phyloP scores from a whole-genome alignment of 2,888 invertebrate species.

The Drosophila mettleri region DNA sequence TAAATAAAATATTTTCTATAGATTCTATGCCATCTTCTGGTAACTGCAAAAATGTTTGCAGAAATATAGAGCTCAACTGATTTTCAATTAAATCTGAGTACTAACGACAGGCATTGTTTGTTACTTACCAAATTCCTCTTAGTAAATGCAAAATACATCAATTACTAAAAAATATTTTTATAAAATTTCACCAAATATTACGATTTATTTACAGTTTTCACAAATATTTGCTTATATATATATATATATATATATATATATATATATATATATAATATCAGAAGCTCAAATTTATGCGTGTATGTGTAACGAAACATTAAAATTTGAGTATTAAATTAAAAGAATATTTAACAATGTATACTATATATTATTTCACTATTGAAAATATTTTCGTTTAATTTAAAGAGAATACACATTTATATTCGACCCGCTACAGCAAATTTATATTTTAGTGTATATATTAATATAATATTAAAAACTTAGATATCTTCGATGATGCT shows the following conservation, averaged over 20 bases:
- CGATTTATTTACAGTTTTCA: constrained; percentile 48
- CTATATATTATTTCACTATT: neutral
- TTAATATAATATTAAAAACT: constrained; percentile 62
- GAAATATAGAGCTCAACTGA: no score
- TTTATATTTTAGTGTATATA: constrained; percentile 17
- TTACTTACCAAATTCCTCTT: no score
- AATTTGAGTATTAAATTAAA: neutral
- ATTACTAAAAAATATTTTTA: constrained; percentile 1
- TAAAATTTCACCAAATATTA: constrained; percentile 33
- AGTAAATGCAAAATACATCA: no score
- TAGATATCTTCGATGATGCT: constrained; percentile 63
- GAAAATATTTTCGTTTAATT: neutral
- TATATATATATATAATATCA: neutral
- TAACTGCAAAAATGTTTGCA: no score
- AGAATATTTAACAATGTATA: neutral
- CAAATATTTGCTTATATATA: constrained; percentile 8
- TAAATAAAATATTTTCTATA: no score
- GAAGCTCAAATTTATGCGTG: neutral
- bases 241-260: constrained; percentile 10
- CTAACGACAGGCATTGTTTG: no score
- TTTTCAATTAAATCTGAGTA: no score
- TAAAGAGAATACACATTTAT: neutral
- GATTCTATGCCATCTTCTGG: no score
- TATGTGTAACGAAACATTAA: neutral
- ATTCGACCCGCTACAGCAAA: constrained; percentile 12